Base-by-base conservation (phyloP, 30 jellyfish, hydroid and myxozoan species). In the Phacellophora camtschatica region DNA sequence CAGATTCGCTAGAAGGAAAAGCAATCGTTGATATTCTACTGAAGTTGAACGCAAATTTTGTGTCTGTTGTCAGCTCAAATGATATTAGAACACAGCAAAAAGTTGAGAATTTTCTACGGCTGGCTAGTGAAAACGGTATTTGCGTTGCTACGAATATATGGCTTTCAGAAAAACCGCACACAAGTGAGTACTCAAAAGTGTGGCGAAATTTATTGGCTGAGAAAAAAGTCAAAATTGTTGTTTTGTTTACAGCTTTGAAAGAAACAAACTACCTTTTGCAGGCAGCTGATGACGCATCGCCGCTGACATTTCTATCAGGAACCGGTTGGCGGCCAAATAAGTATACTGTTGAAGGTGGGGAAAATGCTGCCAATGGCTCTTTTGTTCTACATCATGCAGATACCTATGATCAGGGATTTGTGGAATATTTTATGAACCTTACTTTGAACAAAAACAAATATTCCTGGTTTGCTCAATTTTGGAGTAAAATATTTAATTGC, bases 81-180 rank as follows among this genome's bases (percentile, higher is more conserved):
- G 96, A 82, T 28, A 41, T 4, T 51, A 39, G 59, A 48, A 92
- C 88, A 41, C 85, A 79, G 18, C 35, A 66, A 8, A 90, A 71
- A 20, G 75, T 90, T 18, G 74, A 41, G 18, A 22, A 27, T 1
- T 87, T 87, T 45, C 36, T 51, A 5, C 16, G 29, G 15, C 32
- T 16, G 50, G 33, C 65, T 5, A 29, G 48, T 7, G 35, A 25
- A 16, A 23, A 37, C 0, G 95, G 84, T 34, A 59, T 80, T 24
- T 87, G 95, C 48, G 53, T 87, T 16, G 70, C 89, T 4, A 4
- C 30, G 4, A 66, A 65, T 27, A 70, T 28, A 13, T 74, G 28
- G 15, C 16, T 86, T 10, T 35, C 81, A n/a, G 27, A 49, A 11
- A n/a, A 37, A 31, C 94, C 94, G 18, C 32, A 32, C 28, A 42